These are phyloP conservation scores for Polydrusus pterygomalis DNA, from an alignment of 2,888 invertebrate genomes.

Conservation along the genomic window DNA sequence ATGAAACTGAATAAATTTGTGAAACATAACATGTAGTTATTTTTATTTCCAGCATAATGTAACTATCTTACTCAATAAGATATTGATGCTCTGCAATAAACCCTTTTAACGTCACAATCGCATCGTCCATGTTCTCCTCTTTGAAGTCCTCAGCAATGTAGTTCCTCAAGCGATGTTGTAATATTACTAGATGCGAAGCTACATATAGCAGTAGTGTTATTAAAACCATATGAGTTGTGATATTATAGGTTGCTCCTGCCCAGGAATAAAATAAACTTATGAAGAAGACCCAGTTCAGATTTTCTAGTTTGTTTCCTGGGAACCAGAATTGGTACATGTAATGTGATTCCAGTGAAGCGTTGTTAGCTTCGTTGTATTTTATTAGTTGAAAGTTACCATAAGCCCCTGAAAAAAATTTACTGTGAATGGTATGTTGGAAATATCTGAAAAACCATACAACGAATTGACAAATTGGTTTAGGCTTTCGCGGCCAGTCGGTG, in stretches of 20 bases:
- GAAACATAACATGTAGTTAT: too few relatives aligned
- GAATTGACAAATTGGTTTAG: too few relatives aligned
- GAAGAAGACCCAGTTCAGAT: slow-evolving; percentile 24
- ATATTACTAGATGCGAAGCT: background rate
- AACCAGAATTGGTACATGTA: slow-evolving; percentile 37
- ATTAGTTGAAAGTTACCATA: slow-evolving; percentile 2
- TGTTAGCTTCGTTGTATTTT: slow-evolving; percentile 20
- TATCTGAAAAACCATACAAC: too few relatives aligned
- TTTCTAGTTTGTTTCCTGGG: slow-evolving; percentile 24
- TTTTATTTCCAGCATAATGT: too few relatives aligned
- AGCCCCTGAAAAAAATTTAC: slow-evolving; percentile 15
- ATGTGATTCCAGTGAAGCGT: slow-evolving; percentile 31
- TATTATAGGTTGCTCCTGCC: slow-evolving; percentile 1
- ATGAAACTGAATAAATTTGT: too few relatives aligned
- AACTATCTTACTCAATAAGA: slow-evolving; percentile 26
- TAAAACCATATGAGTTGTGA: slow-evolving; percentile 16
- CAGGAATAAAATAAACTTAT: slow-evolving; percentile 27
- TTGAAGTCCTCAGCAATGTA: background rate
- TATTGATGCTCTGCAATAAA: slow-evolving; percentile 20
- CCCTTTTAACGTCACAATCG: slow-evolving; percentile 1
- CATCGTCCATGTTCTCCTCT: slow-evolving; percentile 16
- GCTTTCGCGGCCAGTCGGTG: too few relatives aligned
- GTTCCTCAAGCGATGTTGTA: slow-evolving; percentile 11
- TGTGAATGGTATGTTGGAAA: too few relatives aligned
- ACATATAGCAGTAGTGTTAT: background rate